A percentile compares a stretch with the other conserved stretches of the same genome.
Evolutionary conservation across 2,113 vertebrate species (phyloP).

Genomic region (Caracal caracal): DNA sequence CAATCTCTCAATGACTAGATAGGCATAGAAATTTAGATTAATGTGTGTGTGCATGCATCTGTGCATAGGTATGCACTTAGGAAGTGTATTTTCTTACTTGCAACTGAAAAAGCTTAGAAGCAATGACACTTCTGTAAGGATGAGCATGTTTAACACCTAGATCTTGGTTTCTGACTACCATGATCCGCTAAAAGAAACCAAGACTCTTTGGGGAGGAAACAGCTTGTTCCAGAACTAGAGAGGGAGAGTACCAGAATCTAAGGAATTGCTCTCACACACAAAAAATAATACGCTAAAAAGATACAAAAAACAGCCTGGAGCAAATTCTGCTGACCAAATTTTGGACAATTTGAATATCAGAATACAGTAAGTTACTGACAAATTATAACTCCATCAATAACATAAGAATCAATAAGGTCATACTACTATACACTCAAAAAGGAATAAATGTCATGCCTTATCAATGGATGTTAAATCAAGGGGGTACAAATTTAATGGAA

Average conservation of each 20-base stretch:
- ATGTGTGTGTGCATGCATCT: fast-evolving
- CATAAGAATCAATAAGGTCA: not conserved
- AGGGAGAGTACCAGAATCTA: not conserved
- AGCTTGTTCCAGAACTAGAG: not conserved
- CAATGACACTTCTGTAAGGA: not conserved
- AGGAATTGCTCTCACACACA: not conserved
- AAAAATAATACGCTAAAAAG: not conserved
- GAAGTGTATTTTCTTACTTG: not conserved
- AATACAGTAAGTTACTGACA: not conserved
- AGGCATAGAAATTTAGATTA: not conserved
- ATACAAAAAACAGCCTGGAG: not conserved
- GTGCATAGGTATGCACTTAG: not conserved
- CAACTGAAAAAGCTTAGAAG: not conserved
- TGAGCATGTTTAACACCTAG: not conserved
- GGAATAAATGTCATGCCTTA: not conserved
- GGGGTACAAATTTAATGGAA: not conserved
- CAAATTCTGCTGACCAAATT: not conserved
- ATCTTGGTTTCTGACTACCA: not conserved
- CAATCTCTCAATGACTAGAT: not conserved
- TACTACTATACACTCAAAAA: not conserved
- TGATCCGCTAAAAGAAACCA: not conserved
- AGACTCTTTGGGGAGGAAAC: not conserved
- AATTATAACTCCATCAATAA: not conserved
- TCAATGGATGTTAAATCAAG: not conserved
- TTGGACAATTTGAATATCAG: not conserved